Percentiles rank a stretch among this genome's conserved stretches.
phyloP scores from a whole-genome alignment of 1,140 invertebrate genomes.

The Caenorhabditis tropicalis region DNA sequence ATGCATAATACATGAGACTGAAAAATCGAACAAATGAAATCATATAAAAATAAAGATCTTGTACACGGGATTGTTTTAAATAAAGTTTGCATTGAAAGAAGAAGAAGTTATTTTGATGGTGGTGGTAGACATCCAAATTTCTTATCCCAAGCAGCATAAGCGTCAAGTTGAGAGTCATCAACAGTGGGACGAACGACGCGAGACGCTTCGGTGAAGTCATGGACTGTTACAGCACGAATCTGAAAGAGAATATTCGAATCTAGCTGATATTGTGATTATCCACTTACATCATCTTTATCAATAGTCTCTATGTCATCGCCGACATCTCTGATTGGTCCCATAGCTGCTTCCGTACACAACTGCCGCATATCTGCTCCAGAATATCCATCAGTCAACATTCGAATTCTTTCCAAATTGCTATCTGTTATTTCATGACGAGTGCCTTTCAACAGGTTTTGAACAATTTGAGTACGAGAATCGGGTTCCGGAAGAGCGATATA shows the following conservation, averaged over 20 bases:
- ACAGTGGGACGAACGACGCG: slow-evolving; percentile 56
- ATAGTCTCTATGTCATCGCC: slow-evolving; percentile 60
- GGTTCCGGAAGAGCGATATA: slow-evolving; percentile 89
- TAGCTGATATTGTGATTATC: too few species aligned
- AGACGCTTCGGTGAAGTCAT: slow-evolving; percentile 48
- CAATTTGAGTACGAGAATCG: slow-evolving; percentile 80
- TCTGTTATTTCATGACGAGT: slow-evolving; percentile 78
- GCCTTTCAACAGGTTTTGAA: slow-evolving; percentile 81
- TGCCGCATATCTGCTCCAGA: slow-evolving; percentile 65
- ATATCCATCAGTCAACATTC: slow-evolving; percentile 78
- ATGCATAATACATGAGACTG: neutral
- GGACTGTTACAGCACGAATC: slow-evolving; percentile 51
- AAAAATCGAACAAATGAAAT: neutral
- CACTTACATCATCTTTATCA: slow-evolving; percentile 56
- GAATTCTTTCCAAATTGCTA: slow-evolving; percentile 79
- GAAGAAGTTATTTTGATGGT: too few species aligned
- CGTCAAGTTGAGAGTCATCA: slow-evolving; percentile 46
- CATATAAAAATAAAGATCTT: neutral
- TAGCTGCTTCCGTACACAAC: slow-evolving; percentile 61
- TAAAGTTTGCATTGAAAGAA: neutral
- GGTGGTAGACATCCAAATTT: slow-evolving; percentile 57
- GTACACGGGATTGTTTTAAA: neutral
- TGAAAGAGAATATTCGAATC: slow-evolving; percentile 43
- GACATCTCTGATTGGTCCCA: slow-evolving; percentile 63
- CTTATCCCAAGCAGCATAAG: slow-evolving; percentile 56